Conservation (phyloP, 2,888 invertebrate species). For the Escarpia spicata region DNA sequence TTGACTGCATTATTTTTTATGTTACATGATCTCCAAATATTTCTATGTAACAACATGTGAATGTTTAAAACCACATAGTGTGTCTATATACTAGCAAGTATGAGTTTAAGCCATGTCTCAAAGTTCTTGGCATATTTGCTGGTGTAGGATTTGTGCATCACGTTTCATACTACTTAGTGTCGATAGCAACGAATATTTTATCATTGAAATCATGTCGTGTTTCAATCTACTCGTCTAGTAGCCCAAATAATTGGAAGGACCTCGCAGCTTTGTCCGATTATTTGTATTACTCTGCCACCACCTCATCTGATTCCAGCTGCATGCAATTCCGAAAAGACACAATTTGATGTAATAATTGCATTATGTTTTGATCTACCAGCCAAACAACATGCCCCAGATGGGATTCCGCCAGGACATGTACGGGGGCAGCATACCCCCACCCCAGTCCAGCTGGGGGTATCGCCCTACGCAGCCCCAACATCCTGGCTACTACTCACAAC, state of each 20-base stretch:
- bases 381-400: conserved; percentile 27
- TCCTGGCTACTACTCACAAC: conserved; percentile 22
- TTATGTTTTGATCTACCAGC: neutral
- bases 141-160: neutral
- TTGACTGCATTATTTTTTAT: neutral
- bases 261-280: no score
- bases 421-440: neutral
- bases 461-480: conserved; percentile 20
- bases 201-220: neutral
- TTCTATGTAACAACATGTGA: neutral
- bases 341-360: neutral
- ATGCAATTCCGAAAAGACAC: neutral
- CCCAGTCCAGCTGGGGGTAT: neutral
- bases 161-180: neutral
- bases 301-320: no score
- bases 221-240: neutral
- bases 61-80: neutral
- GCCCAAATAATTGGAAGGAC: no score
- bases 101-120: neutral
- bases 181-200: neutral
- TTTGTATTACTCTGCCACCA: no score
- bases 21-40: neutral
- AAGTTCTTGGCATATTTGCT: neutral
- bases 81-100: neutral
- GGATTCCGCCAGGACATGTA: conserved; percentile 26